These are phyloP conservation scores for Drosophila mimica DNA, from an alignment of 2,888 invertebrate genomes.

Conservation along the genomic window DNA sequence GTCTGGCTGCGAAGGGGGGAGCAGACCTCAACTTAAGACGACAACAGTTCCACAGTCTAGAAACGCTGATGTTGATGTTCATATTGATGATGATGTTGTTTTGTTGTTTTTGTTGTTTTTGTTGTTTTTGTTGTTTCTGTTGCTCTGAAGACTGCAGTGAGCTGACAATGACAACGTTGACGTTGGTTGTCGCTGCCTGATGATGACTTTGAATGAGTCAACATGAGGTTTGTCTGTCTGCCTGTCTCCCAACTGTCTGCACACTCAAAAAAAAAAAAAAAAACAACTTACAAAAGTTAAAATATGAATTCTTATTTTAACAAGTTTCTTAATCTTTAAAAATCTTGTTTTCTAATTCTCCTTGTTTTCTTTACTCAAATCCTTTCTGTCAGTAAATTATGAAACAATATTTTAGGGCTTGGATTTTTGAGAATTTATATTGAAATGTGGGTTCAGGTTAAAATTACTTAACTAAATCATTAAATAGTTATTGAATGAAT, in stretches of 20 bases:
- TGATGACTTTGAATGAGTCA: constrained; percentile 73
- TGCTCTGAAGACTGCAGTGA: constrained; percentile 32
- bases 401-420: background rate
- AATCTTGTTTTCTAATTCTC: background rate
- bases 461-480: background rate
- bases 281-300: background rate
- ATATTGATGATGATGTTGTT: background rate
- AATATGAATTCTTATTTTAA: background rate
- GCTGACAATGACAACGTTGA: constrained; percentile 66
- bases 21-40: constrained; percentile 34
- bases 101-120: constrained; percentile 1
- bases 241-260: background rate
- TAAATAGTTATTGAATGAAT: background rate
- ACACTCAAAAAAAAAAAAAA: constrained; percentile 1
- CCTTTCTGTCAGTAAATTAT: background rate
- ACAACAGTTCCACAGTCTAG: constrained; percentile 20
- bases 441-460: background rate
- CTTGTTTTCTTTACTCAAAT: background rate
- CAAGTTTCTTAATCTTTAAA: background rate
- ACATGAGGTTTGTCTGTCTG: constrained; percentile 34
- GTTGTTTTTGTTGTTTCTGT: constrained; percentile 7
- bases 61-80: constrained; percentile 8
- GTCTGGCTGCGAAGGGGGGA: constrained; percentile 6
- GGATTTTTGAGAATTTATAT: background rate
- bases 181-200: constrained; percentile 54